Evolutionary conservation across 2,113 vertebrate species (phyloP).

Genomic region (Rhinolophus sinicus): DNA sequence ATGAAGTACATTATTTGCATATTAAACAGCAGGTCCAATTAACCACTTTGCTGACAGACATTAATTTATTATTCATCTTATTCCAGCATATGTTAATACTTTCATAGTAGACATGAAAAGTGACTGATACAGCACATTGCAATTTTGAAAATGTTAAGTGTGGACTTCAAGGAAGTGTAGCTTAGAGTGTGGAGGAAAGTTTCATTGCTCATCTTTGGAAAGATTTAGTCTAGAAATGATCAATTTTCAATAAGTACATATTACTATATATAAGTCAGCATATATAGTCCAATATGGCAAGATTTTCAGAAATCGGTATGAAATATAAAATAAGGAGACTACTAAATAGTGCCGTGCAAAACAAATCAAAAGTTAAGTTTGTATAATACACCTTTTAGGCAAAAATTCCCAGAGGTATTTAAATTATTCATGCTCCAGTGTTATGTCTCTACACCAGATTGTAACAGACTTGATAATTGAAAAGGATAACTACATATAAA

Average conservation of each 20-base stretch:
- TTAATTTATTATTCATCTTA: slow-evolving; percentile 86
- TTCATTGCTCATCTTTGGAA: slow-evolving; percentile 29
- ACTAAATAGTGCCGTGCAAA: background rate
- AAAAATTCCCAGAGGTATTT: background rate
- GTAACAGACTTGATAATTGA: background rate
- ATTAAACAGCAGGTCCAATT: slow-evolving; percentile 86
- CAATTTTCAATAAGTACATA: background rate
- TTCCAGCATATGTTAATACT: slow-evolving; percentile 83
- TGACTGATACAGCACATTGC: slow-evolving; percentile 81
- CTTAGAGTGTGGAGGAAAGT: slow-evolving; percentile 59
- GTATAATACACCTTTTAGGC: background rate
- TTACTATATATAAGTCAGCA: too few species aligned
- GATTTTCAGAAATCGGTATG: slow-evolving; percentile 43
- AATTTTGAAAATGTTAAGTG: slow-evolving; percentile 82
- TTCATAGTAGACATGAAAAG: slow-evolving; percentile 83
- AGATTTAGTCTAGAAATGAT: slow-evolving; percentile 49
- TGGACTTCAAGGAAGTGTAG: slow-evolving; percentile 77
- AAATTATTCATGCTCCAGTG: background rate
- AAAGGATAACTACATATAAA: slow-evolving; percentile 4
- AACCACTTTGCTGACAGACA: slow-evolving; percentile 85
- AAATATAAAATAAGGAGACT: background rate
- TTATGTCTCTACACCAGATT: background rate
- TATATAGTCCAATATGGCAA: slow-evolving; percentile 32
- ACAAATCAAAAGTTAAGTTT: slow-evolving; percentile 8
- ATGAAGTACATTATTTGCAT: slow-evolving; percentile 84